Percentiles rank a stretch among this genome's conserved stretches.
Conservation (phyloP, 2,113 vertebrate genomes). For the Ameiurus melas region DNA sequence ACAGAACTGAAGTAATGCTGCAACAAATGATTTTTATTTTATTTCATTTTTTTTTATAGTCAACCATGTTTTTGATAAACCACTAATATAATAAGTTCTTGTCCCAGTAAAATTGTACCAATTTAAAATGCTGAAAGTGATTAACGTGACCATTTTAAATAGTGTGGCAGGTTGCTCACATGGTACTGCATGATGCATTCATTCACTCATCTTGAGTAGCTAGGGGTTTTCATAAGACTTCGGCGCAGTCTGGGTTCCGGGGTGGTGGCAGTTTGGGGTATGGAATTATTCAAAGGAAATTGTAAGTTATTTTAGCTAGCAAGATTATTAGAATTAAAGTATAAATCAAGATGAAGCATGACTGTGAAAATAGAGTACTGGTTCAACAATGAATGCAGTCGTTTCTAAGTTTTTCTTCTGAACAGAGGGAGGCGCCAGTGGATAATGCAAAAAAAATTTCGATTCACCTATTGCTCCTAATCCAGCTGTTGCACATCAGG, state of each 20-base stretch:
- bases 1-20: background rate
- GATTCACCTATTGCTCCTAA: constrained; percentile 28
- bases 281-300: too few species aligned
- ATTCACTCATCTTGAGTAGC: background rate
- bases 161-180: background rate
- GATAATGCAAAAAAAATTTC: constrained; percentile 42
- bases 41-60: too few species aligned
- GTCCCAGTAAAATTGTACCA: too few species aligned
- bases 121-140: background rate
- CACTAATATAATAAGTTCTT: background rate
- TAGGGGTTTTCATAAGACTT: too few species aligned
- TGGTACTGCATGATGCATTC: background rate
- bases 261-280: too few species aligned
- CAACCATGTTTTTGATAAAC: background rate
- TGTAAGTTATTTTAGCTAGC: too few species aligned
- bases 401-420: constrained; percentile 43
- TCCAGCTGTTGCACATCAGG: constrained; percentile 49
- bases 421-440: constrained; percentile 40
- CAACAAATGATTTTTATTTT: too few species aligned
- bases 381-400: background rate
- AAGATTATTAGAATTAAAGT: too few species aligned
- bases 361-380: background rate
- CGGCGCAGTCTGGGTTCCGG: too few species aligned
- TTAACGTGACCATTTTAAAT: background rate
- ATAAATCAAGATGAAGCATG: too few species aligned